Base-by-base conservation (phyloP, 2,113 vertebrate species). In the Melierax canorus region DNA sequence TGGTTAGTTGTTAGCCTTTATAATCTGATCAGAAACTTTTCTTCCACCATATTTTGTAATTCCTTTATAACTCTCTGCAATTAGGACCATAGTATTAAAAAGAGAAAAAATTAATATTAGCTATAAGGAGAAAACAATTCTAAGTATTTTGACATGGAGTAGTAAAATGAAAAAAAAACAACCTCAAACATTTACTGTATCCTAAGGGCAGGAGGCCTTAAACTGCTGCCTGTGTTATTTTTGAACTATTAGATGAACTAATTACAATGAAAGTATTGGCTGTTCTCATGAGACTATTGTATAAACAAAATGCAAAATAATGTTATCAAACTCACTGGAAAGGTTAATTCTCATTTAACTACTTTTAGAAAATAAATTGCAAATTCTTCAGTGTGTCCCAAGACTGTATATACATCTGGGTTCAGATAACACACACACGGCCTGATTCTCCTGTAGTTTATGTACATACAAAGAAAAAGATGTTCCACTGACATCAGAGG, bases 111-210 rank as follows among this genome's bases (percentile, higher is more conserved):
- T 53, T 78, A 91, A 68, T 94, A 94, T 93, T 87, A 97, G 74
- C 56, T 96, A 92, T 89, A 95, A 96, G 93, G 41, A 90, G 91
- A 95, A 98, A 97, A 93, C 75, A 96, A 94, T 94, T 97, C 63
- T 11, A 97, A 95, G 59, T 97, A 97, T 98, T 98, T 98, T 98
- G 98, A 98, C 97, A 97, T 98, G 80, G 97, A 97, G 98, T 97
- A 98, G 97, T 97, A 95, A 96, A 97, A 94, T 58, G 62, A 96
- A 95, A 46, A 46, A 46, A 72, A 92, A 16, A 1, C 43, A 76
- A 59, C 38, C 41, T 91, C 73, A 92, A 76, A 95, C 85, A 73
- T 92, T 85, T 73, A 77, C 91, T 71, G 26, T 39, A 60, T 76
- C 90, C 86, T 84, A 69, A 92, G 45, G 63, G 85, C 68, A 88